Percentiles rank a stretch among this genome's conserved stretches.
Conservation (phyloP, 2,113 vertebrate genomes). For the Sardina pilchardus region DNA sequence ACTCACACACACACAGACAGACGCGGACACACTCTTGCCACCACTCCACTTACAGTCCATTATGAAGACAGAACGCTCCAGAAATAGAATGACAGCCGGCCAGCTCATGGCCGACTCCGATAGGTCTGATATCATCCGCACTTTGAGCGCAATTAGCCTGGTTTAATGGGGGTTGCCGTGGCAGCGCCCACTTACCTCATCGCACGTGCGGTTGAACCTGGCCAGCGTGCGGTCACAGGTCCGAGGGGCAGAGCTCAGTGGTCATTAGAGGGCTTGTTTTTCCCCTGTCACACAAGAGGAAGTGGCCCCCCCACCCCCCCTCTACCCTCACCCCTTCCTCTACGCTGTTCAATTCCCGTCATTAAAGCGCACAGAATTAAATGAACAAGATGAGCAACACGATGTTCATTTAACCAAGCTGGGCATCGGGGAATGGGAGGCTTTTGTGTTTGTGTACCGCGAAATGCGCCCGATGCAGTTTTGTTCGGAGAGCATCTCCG, state of each 20-base stretch:
- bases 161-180: not conserved
- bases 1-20: not conserved
- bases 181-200: not conserved
- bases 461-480: slow-evolving; percentile 34
- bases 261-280: not conserved
- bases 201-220: not conserved
- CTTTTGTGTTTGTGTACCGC: slow-evolving; percentile 39
- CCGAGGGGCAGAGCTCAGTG: not conserved
- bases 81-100: not conserved
- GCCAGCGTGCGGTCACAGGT: not conserved
- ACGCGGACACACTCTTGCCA: not conserved
- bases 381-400: slow-evolving; percentile 40
- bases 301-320: not conserved
- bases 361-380: slow-evolving; percentile 48
- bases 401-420: slow-evolving; percentile 46
- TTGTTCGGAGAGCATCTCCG: slow-evolving; percentile 47
- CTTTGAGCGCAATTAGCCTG: slow-evolving; percentile 24
- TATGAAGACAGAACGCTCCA: not conserved
- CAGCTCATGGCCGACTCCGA: not conserved
- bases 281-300: not conserved
- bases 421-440: slow-evolving; percentile 29
- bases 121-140: slow-evolving; percentile 14
- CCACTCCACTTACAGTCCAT: not conserved
- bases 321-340: not conserved
- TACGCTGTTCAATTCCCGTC: slow-evolving; percentile 37